Evolutionary conservation across 2,888 invertebrate genomes (phyloP).

Genomic region (Tortricodes alternella): DNA sequence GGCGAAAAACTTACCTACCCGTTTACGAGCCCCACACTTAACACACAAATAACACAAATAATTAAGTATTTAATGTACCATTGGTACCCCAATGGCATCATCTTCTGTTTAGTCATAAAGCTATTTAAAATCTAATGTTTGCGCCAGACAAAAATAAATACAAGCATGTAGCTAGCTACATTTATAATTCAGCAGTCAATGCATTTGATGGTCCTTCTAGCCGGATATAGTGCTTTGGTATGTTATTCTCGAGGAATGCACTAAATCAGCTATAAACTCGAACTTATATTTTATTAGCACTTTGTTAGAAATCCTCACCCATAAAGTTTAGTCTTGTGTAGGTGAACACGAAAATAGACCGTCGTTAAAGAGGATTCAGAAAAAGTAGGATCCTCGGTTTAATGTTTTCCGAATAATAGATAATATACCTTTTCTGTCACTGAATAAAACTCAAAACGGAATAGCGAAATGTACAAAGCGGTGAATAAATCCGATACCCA

Average conservation of each 20-base stretch:
- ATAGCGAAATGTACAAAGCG: neutral
- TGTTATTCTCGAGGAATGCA: neutral
- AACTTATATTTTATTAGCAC: constrained; percentile 11
- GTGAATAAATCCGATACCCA: constrained; percentile 43
- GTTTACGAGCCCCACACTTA: too few relatives aligned
- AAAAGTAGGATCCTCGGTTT: constrained; percentile 4
- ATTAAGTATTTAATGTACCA: too few relatives aligned
- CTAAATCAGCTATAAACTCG: constrained; percentile 1
- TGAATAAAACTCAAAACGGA: neutral
- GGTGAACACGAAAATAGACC: constrained; percentile 19
- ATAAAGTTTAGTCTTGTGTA: constrained; percentile 19
- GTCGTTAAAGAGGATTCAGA: constrained; percentile 18
- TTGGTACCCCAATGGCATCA: too few relatives aligned
- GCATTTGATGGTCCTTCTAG: neutral
- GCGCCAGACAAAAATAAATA: too few relatives aligned
- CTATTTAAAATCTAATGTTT: too few relatives aligned
- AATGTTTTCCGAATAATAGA: neutral
- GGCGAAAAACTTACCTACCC: too few relatives aligned
- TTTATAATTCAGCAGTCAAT: too few relatives aligned
- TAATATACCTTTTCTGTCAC: neutral
- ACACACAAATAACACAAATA: too few relatives aligned
- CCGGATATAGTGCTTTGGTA: neutral
- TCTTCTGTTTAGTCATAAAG: too few relatives aligned
- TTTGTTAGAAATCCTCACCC: constrained; percentile 1
- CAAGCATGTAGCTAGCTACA: too few relatives aligned